Evolutionary conservation across 2,797 vertebrate species (phyloP), one percentile per base, ranked within the genome.

Genomic region (Falco berigora): DNA sequence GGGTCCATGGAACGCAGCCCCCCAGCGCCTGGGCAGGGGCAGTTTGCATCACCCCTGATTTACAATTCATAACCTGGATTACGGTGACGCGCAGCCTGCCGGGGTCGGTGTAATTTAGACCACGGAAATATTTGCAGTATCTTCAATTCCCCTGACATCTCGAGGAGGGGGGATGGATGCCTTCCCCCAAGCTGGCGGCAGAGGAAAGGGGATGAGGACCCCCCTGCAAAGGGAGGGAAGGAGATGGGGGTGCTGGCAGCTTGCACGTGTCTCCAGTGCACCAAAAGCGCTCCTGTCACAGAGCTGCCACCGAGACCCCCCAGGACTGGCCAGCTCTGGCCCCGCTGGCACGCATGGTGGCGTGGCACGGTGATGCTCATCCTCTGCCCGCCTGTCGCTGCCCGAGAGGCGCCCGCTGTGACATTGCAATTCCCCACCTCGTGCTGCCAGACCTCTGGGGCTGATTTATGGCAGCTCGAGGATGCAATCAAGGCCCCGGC

Each of bases 11-110:
- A 27, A 36, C 9, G 5, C 13, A 53, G 19, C 24, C 25, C 62
- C 38, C 15, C 18, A 5, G 2, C 3, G 4, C 30, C 27, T 7
- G 19, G 40, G 18, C 47, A 38, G 22, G 8, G 40, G 86, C 30
- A 24, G 61, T 96, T 95, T 94, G 88, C 88, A 82, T 95, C 64
- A 11, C 42, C 40, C 87, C 94, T 87, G 92, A 96, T 97, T 97
- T 97, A 93, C 91, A 93, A 94, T 97, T 96, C 96, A 92, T 93
- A 96, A 89, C 95, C 87, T 44, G 92, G 95, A 91, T 97, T 80
- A 83, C 22, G 50, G 94, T 12, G 58, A 30, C 71, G 67, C 68
- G 93, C 91, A 96, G 96, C 95, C 96, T 86, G 86, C 80, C 4
- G 27, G 96, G 90, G 90, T 85, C 36, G 28, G 91, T 86, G 93